Percentiles rank a stretch among this genome's conserved stretches.
Conservation (phyloP, 2,888 invertebrate genomes). For the Caenorhabditis afra region DNA sequence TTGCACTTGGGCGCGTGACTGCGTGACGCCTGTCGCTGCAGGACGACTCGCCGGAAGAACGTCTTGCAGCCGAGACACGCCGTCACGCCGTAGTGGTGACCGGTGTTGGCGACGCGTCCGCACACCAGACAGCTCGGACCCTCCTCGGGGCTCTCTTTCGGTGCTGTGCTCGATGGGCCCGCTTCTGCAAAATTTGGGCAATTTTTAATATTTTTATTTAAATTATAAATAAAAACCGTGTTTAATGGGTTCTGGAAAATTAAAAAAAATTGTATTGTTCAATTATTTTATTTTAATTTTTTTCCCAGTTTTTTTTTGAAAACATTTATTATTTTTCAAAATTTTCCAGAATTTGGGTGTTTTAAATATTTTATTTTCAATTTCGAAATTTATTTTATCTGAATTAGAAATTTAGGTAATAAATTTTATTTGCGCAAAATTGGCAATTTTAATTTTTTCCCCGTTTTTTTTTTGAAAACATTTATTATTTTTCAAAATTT, state of each 20-base stretch:
- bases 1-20: conserved; percentile 66
- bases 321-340: too few relatives aligned
- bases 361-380: too few relatives aligned
- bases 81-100: conserved; percentile 68
- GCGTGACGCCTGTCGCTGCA: too few relatives aligned
- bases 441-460: not conserved
- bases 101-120: conserved; percentile 66
- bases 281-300: not conserved
- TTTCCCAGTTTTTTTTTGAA: not conserved
- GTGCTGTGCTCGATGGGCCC: too few relatives aligned
- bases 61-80: conserved; percentile 69
- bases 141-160: too few relatives aligned
- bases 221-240: not conserved
- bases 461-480: not conserved
- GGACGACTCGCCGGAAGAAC: conserved; percentile 65
- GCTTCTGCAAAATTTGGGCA: conserved; percentile 18
- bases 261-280: not conserved
- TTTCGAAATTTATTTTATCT: too few relatives aligned
- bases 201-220: conserved; percentile 6
- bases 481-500: too few relatives aligned
- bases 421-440: too few relatives aligned
- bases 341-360: too few relatives aligned
- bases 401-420: too few relatives aligned
- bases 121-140: conserved; percentile 62
- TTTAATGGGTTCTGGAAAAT: not conserved